Evolutionary conservation across 1,140 invertebrate species (phyloP).

Genomic region (Leptoteleia sp.): DNA sequence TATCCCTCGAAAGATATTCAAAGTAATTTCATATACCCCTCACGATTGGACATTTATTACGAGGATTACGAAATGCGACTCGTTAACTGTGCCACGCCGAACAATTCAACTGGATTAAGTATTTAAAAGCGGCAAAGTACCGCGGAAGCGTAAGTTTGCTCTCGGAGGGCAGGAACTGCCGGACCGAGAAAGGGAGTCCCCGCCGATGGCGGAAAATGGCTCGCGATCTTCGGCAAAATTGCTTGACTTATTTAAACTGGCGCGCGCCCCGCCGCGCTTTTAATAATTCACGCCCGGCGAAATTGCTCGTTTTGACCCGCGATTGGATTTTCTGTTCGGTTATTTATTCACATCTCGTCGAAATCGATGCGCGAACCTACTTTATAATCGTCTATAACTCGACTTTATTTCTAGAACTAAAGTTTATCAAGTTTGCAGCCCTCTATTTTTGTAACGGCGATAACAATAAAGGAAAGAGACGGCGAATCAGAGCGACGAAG

Average conservation of each 20-base stretch:
- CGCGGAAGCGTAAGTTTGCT: background rate
- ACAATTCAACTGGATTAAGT: background rate
- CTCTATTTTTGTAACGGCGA: conserved; percentile 42
- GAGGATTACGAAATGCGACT: too few relatives aligned
- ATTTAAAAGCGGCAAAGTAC: background rate
- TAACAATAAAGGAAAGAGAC: conserved; percentile 33
- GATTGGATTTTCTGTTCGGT: conserved; percentile 41
- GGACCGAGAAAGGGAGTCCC: background rate
- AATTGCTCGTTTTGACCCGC: conserved; percentile 19
- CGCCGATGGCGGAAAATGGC: too few relatives aligned
- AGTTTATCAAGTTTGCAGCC: conserved; percentile 50
- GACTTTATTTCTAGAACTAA: conserved; percentile 54
- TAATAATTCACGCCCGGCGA: conserved; percentile 12
- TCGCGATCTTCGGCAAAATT: conserved; percentile 6
- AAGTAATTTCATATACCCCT: too few relatives aligned
- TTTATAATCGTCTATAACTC: conserved; percentile 50
- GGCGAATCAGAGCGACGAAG: background rate
- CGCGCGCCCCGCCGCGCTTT: background rate
- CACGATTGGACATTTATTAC: too few relatives aligned
- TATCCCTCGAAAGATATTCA: too few relatives aligned
- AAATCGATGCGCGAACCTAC: conserved; percentile 51
- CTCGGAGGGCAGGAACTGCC: background rate
- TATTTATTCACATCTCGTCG: conserved; percentile 50
- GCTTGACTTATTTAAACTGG: conserved; percentile 3
- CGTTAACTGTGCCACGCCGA: background rate